Evolutionary conservation across 2,113 vertebrate genomes (phyloP), one percentile per base, ranked within the genome.

Genomic region (Heterotis niloticus): DNA sequence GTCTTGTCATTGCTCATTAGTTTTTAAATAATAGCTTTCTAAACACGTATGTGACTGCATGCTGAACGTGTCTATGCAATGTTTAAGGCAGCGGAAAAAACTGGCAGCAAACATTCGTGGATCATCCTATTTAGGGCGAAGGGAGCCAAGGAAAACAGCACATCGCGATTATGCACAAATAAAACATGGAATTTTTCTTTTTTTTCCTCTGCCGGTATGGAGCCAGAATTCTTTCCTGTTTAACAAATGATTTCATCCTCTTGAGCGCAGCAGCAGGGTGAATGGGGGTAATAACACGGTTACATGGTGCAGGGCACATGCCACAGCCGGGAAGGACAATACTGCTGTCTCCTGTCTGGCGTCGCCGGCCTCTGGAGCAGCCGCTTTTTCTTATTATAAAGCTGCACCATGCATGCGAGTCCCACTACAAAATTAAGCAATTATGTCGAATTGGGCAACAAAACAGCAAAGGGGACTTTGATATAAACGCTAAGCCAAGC

Each of bases 321-420:
- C 85, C 84, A 71, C 75, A 81, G 85, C 86, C 79, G 84, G 84
- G 85, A 89, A 87, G 83, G 90, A 87, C 90, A 90, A 90, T 90
- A 82, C 90, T 91, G 85, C 78, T 52, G 91, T 92, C 92, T 94
- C 91, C 89, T 85, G 84, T 81, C 88, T 90, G 93, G 95, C 91
- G 93, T 95, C 94, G 84, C 89, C 72, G 81, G 93, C 93, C 92
- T 92, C 87, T 86, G 85, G 80, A 89, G 34, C 89, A 92, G 65
- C 87, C 90, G 86, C 34, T 44, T 94, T 89, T 89, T 94, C 90
- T 94, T 90, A 95, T 94, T 94, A 94, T 92, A 93, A 94, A 92
- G 94, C 91, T 86, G 90, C 81, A 71, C 83, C 2, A 44, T 44
- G 34, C 34, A 44, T 66, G 10, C n/a, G 83, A 80, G 86, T 85